Percentiles rank a stretch among this genome's conserved stretches.
These are phyloP conservation scores for Zaprionus vittiger DNA, from an alignment of 1,140 invertebrate genomes.

Conservation along the genomic window DNA sequence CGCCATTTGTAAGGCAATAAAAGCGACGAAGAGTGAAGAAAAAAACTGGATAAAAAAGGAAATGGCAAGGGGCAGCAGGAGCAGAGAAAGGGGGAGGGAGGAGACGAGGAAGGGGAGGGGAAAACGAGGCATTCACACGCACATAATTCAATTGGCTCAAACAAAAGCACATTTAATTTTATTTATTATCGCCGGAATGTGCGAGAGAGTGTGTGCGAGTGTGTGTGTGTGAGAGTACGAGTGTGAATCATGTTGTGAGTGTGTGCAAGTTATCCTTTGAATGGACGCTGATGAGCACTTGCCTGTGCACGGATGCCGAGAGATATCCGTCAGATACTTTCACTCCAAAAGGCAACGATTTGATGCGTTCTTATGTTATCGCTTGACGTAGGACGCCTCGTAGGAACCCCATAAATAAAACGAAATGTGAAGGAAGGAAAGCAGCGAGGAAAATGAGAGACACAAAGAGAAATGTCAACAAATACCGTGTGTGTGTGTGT, in stretches of 20 bases:
- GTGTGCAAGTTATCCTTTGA: constrained; percentile 50
- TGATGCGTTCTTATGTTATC: constrained; percentile 63
- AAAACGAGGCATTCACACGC: constrained; percentile 73
- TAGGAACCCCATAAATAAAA: constrained; percentile 63
- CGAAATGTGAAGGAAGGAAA: constrained; percentile 45
- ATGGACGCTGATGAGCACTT: constrained; percentile 55
- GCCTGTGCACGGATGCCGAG: constrained; percentile 43
- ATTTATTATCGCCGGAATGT: constrained; percentile 65
- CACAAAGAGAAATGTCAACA: constrained; percentile 69
- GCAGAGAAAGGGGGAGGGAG: constrained; percentile 1
- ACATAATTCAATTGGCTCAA: constrained; percentile 81
- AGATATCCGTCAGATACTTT: constrained; percentile 68
- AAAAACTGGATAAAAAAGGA: constrained; percentile 24
- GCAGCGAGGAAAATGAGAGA: constrained; percentile 4
- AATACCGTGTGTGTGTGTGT: constrained; percentile 65
- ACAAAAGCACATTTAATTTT: constrained; percentile 82
- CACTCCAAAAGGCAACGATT: constrained; percentile 72
- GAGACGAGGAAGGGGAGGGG: constrained; percentile 17
- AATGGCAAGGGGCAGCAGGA: not conserved
- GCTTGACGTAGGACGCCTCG: constrained; percentile 20
- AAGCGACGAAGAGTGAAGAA: constrained; percentile 7
- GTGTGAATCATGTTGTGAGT: constrained; percentile 13
- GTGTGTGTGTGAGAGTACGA: constrained; percentile 23
- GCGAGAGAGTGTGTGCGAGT: constrained; percentile 29
- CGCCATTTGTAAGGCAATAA: constrained; percentile 42